These are phyloP conservation scores for Typhlichthys subterraneus DNA, from an alignment of 2,797 vertebrate species.

Conservation along the genomic window DNA sequence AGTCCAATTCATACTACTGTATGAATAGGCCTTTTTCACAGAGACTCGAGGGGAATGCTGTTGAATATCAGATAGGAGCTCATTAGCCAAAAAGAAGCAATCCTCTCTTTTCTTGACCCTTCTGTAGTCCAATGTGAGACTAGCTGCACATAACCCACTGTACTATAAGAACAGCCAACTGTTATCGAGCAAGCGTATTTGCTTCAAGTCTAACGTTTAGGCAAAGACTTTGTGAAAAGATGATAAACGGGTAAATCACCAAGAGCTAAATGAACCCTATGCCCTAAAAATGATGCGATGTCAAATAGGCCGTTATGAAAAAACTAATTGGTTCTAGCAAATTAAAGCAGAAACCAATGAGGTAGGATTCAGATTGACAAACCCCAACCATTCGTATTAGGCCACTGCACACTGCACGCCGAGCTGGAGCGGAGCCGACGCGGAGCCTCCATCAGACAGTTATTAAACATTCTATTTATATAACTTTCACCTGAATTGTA, in stretches of 20 bases:
- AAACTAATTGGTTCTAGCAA: neutral
- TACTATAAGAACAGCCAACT: conserved; percentile 10
- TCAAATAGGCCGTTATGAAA: conserved; percentile 1
- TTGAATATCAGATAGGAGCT: conserved; percentile 76
- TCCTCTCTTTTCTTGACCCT: conserved; percentile 57
- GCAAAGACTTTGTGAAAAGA: conserved; percentile 2
- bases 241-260: conserved; percentile 8
- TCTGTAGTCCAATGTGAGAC: conserved; percentile 55
- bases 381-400: neutral
- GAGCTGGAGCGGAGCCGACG: too few relatives aligned
- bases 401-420: too few relatives aligned
- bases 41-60: conserved; percentile 44
- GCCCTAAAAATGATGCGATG: neutral
- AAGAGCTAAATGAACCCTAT: neutral
- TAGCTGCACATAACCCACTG: conserved; percentile 58
- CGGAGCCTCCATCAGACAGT: too few relatives aligned
- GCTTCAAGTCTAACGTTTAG: conserved; percentile 11
- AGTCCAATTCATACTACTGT: too few relatives aligned
- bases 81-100: conserved; percentile 59
- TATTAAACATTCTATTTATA: too few relatives aligned
- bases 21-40: too few relatives aligned
- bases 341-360: neutral
- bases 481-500: too few relatives aligned
- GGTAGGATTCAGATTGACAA: too few relatives aligned
- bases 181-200: conserved; percentile 7